phyloP scores from a whole-genome alignment of 1,140 invertebrate species.

The Chionoecetes opilio region DNA sequence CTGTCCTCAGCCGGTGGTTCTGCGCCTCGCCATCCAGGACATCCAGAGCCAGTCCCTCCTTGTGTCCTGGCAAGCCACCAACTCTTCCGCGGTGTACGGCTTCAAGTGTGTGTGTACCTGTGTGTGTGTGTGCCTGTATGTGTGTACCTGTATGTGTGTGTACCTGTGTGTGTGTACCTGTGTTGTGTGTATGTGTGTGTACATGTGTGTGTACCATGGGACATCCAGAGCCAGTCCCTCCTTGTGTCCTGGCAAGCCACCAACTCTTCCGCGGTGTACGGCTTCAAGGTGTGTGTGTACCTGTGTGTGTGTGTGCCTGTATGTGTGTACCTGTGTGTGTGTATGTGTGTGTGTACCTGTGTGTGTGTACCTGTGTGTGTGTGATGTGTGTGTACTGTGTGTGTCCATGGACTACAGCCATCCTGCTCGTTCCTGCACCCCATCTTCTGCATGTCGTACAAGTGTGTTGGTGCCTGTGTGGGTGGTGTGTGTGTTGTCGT shows the following conservation, averaged over 20 bases:
- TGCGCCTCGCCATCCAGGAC: conserved; percentile 92
- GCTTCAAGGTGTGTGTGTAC: conserved; percentile 85
- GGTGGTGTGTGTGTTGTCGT: no score
- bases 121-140: no score
- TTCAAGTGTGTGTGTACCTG: conserved; percentile 83
- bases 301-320: no score
- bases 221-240: conserved; percentile 94
- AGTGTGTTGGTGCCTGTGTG: no score
- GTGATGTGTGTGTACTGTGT: background rate
- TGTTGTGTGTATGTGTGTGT: no score
- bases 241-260: conserved; percentile 94
- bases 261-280: conserved; percentile 92
- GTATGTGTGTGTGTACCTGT: no score
- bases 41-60: conserved; percentile 94
- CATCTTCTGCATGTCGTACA: no score
- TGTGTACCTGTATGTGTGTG: no score
- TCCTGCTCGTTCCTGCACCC: no score
- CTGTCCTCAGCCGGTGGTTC: conserved; percentile 91
- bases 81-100: conserved; percentile 92
- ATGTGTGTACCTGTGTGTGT: no score
- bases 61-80: conserved; percentile 94
- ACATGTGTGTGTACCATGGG: conserved; percentile 83
- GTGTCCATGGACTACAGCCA: no score
- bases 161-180: no score
- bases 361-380: background rate